Evolutionary conservation across 2,797 vertebrate genomes (phyloP).

Genomic region (Hipposideros larvatus): DNA sequence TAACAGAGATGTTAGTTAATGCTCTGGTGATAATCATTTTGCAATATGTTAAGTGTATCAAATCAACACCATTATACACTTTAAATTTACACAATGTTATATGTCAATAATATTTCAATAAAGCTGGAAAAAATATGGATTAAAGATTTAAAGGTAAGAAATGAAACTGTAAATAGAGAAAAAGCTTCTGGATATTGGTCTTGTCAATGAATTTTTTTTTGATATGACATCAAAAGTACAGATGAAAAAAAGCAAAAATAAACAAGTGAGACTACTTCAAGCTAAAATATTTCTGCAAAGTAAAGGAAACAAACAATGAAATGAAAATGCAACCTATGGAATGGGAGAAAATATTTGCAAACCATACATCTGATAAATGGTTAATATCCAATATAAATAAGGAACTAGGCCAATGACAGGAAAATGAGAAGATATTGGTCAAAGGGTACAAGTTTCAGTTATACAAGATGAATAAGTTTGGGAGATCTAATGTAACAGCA

Average conservation of each 20-base stretch:
- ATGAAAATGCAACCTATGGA: neutral
- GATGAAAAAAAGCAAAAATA: neutral
- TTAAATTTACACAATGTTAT: neutral
- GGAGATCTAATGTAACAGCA: neutral
- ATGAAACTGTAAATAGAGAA: neutral
- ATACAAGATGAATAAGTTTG: neutral
- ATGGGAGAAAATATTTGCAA: neutral
- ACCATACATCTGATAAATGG: neutral
- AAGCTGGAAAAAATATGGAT: neutral
- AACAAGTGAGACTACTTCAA: neutral
- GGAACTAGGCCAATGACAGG: neutral
- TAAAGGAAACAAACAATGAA: neutral
- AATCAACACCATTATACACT: neutral
- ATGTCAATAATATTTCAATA: neutral
- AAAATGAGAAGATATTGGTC: neutral
- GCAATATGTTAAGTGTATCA: neutral
- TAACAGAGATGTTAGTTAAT: neutral
- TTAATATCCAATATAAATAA: neutral
- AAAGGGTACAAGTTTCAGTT: neutral
- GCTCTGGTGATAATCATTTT: neutral
- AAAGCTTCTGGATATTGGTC: neutral
- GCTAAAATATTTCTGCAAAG: neutral
- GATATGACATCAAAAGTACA: neutral
- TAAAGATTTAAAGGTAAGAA: neutral
- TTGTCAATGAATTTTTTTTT: neutral